Evolutionary conservation across 2,113 vertebrate genomes (phyloP), one percentile per base, ranked within the genome.

Genomic region (Phalacrocorax pelagicus): DNA sequence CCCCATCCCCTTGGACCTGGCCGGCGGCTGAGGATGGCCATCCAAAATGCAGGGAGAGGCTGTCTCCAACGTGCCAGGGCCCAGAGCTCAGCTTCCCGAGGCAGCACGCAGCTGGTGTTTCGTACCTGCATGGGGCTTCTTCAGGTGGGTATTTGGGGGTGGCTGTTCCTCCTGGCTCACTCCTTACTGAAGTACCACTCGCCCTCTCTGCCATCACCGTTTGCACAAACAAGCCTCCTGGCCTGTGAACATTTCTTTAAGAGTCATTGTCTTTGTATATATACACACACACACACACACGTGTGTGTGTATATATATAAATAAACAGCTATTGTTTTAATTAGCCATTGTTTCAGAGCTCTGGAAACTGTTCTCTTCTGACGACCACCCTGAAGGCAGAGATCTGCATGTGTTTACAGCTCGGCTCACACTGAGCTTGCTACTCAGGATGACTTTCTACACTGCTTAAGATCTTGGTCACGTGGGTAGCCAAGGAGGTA

Each of bases 271-370:
- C 70, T 74, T 91, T 80, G 59, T 72, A 67, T 63, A 85, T n/a
- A 94, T 3, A 88, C 1, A 23, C 1, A 23, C 1, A 4, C 0
- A 0, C 47, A 36, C 3, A 9, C 13, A 10, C 49, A 26, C n/a
- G n/a, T 12, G 2, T 93, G 19, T 93, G 23, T 49, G 34, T 66
- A 29, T 90, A 49, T 75, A 49, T 94, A 92, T 65, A 95, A 85
- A 94, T 77, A 92, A 94, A 92, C 74, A 91, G 46, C 84, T 86
- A 94, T 97, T 95, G 96, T 95, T 97, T 96, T 92, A 95, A 94
- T 85, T 91, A 96, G 55, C 89, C 91, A 97, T 97, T 96, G 95
- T 95, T 95, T 94, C 90, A 93, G 96, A 91, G 92, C 51, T 91
- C 96, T 97, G 93, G 96, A 95, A 95, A 94, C 55, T 85, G 84